Evolutionary conservation across 2,113 vertebrate genomes (phyloP), one percentile per base, ranked within the genome.

Genomic region (Anolis carolinensis): DNA sequence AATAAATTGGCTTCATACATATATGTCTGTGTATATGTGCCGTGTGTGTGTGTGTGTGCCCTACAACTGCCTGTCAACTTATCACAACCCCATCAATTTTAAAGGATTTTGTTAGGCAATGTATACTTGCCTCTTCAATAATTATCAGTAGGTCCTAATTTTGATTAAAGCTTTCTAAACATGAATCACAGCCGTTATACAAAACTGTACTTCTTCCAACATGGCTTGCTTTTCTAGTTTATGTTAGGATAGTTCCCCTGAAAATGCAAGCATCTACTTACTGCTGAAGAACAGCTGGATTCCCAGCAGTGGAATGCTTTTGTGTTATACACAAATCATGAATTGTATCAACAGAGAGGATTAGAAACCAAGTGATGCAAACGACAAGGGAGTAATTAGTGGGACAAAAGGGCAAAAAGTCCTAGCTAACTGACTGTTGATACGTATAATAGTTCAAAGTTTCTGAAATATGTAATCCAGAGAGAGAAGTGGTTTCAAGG

Each of bases 401-500:
- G 18, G 8, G 52, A 76, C 34, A 25, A 84, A 65, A 83, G 36
- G 14, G 65, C 13, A 39, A 21, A 34, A 44, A 7, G 63, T 62
- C 36, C 20, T 32, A 74, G 52, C 55, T 70, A 81, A 65, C 70
- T 32, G 34, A 48, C 36, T 72, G 48, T 25, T 85, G 11, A 59
- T 25, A 27, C 44, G 32, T 23, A 5, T 55, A 23, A n/a, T 67
- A 78, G 67, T 72, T 14, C 8, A 30, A 87, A 34, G 27, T 16
- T 68, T 44, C 25, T n/a, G 39, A 44, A 78, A 32, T 11, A 79
- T 52, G 8, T 27, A 72, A 25, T 50, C 34, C 16, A 71, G 79
- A 79, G 55, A 70, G 32, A n/a, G n/a, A 16, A 74, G 72, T 67
- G 39, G 81, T 73, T 84, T 65, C 55, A 74, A 79, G 39, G 55